phyloP scores from a whole-genome alignment of 2,113 vertebrate species.

The Ammodytes marinus region DNA sequence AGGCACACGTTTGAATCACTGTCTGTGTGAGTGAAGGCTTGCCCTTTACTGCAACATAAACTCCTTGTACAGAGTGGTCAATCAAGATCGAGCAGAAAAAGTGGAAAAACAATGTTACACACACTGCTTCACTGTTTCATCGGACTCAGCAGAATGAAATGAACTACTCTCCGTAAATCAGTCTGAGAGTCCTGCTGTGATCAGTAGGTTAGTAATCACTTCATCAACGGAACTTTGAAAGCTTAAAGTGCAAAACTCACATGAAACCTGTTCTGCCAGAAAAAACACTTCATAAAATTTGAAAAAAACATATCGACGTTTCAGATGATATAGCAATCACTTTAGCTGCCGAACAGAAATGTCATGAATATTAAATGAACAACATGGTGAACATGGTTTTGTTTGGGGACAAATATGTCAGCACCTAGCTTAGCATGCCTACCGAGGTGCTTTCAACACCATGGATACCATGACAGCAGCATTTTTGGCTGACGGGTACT shows the following conservation, averaged over 20 bases:
- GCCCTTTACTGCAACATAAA: slow-evolving; percentile 42
- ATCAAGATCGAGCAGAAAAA: slow-evolving; percentile 17
- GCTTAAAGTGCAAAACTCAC: slow-evolving; percentile 50
- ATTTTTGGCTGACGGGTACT: no score
- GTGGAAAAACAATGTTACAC: not conserved
- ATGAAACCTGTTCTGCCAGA: slow-evolving; percentile 17
- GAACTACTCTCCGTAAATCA: slow-evolving; percentile 39
- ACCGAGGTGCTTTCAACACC: no score
- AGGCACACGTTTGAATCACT: not conserved
- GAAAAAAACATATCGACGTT: slow-evolving; percentile 5
- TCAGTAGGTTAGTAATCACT: slow-evolving; percentile 43
- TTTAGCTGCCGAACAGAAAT: not conserved
- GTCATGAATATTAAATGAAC: slow-evolving; percentile 7
- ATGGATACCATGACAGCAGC: no score
- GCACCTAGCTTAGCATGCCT: no score
- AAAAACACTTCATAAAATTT: slow-evolving; percentile 22
- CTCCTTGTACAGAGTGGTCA: slow-evolving; percentile 12
- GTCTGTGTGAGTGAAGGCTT: slow-evolving; percentile 26
- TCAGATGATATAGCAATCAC: not conserved
- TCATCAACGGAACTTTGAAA: slow-evolving; percentile 13
- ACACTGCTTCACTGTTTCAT: not conserved
- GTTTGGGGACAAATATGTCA: no score
- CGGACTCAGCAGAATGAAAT: slow-evolving; percentile 26
- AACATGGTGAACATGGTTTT: not conserved
- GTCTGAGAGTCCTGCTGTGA: slow-evolving; percentile 36